A percentile compares a stretch with the other conserved stretches of the same genome.
Evolutionary conservation across 2,888 invertebrate species (phyloP).

Genomic region (Andricus quercusramuli): DNA sequence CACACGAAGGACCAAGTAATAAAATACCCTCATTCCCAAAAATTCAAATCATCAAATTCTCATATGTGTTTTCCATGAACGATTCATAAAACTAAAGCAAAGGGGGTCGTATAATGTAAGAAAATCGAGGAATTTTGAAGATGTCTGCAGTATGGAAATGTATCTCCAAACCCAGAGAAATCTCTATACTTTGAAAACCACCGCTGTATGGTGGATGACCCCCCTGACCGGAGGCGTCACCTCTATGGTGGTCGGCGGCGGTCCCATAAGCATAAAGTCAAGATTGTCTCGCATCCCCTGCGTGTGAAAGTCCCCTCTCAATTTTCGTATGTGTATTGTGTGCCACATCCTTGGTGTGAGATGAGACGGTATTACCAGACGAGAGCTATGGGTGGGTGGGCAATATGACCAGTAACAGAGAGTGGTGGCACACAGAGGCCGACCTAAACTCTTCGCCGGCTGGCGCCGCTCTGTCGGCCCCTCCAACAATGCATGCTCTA

Average conservation of each 20-base stretch:
- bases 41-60: too few species aligned
- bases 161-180: too few species aligned
- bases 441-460: constrained; percentile 65
- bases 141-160: too few species aligned
- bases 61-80: too few species aligned
- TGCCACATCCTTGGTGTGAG: constrained; percentile 1
- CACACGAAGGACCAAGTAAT: neutral
- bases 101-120: too few species aligned
- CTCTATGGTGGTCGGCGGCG: constrained; percentile 52
- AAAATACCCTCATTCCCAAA: neutral
- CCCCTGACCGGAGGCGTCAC: constrained; percentile 42
- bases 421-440: constrained; percentile 55
- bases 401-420: constrained; percentile 32
- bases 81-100: too few species aligned
- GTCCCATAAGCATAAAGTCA: constrained; percentile 48
- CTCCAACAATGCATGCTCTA: constrained; percentile 69
- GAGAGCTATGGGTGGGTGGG: constrained; percentile 42
- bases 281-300: constrained; percentile 45
- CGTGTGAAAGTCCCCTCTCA: constrained; percentile 31
- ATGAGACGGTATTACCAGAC: constrained; percentile 36
- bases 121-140: too few species aligned
- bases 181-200: too few species aligned
- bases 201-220: constrained; percentile 41
- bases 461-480: constrained; percentile 73
- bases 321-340: neutral